Percentiles rank a stretch among this genome's conserved stretches.
Conservation (phyloP, 2,113 vertebrate genomes). For the Callospermophilus lateralis region DNA sequence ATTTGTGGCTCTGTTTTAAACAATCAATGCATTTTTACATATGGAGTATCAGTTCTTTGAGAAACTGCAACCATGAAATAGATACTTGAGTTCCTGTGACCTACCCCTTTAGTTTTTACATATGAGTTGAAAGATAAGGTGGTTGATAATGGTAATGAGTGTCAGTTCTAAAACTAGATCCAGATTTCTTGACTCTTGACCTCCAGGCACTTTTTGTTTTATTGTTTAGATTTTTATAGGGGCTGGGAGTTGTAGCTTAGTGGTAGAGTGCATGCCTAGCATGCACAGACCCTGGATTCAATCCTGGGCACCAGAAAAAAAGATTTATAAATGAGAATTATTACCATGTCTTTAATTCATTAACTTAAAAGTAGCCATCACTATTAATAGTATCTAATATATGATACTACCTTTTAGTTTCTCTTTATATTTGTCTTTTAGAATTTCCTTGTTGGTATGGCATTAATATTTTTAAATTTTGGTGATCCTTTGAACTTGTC, state of each 20-base stretch:
- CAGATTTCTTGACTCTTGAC: neutral
- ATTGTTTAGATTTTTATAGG: neutral
- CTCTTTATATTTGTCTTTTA: slow-evolving; percentile 45
- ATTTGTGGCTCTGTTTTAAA: slow-evolving; percentile 33
- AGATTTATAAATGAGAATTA: neutral
- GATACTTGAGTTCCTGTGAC: slow-evolving; percentile 13
- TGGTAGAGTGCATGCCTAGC: neutral
- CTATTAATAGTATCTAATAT: neutral
- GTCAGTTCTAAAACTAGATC: neutral
- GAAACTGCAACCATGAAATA: neutral
- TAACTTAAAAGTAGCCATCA: slow-evolving; percentile 20
- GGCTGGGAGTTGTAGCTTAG: neutral
- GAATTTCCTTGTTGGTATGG: slow-evolving; percentile 33
- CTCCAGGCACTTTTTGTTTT: neutral
- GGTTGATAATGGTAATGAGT: neutral
- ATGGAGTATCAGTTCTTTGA: neutral
- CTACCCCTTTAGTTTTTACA: neutral
- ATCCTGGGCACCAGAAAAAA: neutral
- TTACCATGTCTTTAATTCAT: neutral
- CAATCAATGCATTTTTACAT: neutral
- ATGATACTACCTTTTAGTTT: neutral
- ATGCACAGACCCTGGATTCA: neutral
- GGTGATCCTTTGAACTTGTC: slow-evolving; percentile 67
- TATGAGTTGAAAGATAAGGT: neutral
- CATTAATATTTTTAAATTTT: slow-evolving; percentile 30